phyloP scores from a whole-genome alignment of 2,113 vertebrate species.

The Urocolius indicus region DNA sequence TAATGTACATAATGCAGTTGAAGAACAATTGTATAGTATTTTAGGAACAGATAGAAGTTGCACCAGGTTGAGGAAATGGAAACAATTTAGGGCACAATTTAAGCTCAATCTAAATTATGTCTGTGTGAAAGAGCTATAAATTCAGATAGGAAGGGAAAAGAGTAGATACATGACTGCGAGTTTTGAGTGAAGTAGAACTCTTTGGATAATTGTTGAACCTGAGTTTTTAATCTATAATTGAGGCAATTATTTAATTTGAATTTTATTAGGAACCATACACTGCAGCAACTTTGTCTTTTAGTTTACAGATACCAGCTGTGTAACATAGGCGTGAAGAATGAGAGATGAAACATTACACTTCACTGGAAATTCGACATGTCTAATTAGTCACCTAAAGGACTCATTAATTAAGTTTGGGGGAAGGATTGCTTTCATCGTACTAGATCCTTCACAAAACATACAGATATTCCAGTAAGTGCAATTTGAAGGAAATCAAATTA shows the following conservation, averaged over 20 bases:
- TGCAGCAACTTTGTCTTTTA: conserved; percentile 17
- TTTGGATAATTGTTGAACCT: conserved; percentile 34
- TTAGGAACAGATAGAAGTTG: conserved; percentile 32
- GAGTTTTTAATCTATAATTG: conserved; percentile 59
- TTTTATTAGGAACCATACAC: conserved; percentile 47
- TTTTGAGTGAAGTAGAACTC: conserved; percentile 22
- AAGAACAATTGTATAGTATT: conserved; percentile 26
- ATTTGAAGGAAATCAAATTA: conserved; percentile 5
- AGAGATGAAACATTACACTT: conserved; percentile 28
- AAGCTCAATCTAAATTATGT: conserved; percentile 33
- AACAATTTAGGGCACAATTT: conserved; percentile 19
- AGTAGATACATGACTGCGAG: not conserved
- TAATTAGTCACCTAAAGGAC: conserved; percentile 59
- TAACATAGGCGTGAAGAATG: not conserved
- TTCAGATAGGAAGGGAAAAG: not conserved
- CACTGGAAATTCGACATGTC: conserved; percentile 7
- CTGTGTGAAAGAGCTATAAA: conserved; percentile 5
- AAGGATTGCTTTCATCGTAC: not conserved
- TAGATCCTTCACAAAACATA: conserved; percentile 44
- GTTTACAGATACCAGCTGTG: conserved; percentile 30
- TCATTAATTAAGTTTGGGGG: conserved; percentile 56
- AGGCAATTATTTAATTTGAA: conserved; percentile 53
- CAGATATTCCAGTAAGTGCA: not conserved
- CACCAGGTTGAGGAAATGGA: conserved; percentile 25
- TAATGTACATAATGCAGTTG: not conserved